Conservation (phyloP, 2,888 invertebrate species). For the Oconnorella tubifera region DNA sequence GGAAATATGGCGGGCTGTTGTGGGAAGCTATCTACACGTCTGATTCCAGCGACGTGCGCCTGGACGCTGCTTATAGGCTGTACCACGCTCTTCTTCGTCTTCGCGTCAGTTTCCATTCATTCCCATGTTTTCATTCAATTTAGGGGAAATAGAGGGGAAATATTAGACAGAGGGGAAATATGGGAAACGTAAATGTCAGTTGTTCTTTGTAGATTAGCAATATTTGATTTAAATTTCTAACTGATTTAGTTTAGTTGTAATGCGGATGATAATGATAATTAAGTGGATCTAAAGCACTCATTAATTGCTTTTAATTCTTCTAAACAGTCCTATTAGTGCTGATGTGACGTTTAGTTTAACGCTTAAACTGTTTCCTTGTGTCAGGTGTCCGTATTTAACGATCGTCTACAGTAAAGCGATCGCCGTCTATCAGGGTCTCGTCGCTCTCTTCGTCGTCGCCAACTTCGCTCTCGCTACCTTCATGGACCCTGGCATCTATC, state of each 20-base stretch:
- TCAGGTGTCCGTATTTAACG: conserved; percentile 45
- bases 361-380: too few relatives aligned
- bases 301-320: too few relatives aligned
- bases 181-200: too few relatives aligned
- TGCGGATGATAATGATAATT: too few relatives aligned
- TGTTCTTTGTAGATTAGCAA: too few relatives aligned
- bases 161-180: too few relatives aligned
- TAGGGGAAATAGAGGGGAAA: neutral
- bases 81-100: conserved; percentile 91
- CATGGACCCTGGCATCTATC: conserved; percentile 98
- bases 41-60: conserved; percentile 86
- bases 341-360: too few relatives aligned
- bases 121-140: neutral
- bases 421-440: conserved; percentile 79
- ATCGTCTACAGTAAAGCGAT: conserved; percentile 41
- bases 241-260: too few relatives aligned
- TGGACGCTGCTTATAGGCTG: conserved; percentile 92
- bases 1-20: too few relatives aligned
- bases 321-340: too few relatives aligned
- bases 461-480: conserved; percentile 98
- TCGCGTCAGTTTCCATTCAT: conserved; percentile 75
- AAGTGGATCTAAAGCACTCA: too few relatives aligned
- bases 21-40: conserved; percentile 33
- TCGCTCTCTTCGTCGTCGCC: conserved; percentile 94
- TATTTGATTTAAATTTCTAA: too few relatives aligned